Conservation (phyloP, 2,888 invertebrate species). For the Oeneis ivallda region DNA sequence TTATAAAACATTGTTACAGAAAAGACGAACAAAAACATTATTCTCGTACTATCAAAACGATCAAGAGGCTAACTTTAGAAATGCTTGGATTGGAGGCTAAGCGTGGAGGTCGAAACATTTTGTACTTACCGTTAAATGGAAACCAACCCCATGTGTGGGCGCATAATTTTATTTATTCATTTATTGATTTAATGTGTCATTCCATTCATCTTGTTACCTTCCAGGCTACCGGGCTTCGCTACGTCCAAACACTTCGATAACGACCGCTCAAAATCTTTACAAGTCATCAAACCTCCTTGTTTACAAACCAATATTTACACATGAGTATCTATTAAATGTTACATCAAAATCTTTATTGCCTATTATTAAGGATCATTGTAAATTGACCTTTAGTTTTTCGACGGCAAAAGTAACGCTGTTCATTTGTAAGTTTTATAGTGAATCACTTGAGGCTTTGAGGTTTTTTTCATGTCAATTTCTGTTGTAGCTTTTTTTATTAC, state of each 20-base stretch:
- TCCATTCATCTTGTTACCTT: conserved; percentile 64
- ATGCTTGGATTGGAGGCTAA: too few relatives aligned
- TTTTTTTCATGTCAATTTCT: conserved; percentile 43
- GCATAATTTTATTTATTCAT: conserved; percentile 60
- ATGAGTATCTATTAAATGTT: background rate
- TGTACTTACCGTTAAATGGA: conserved; percentile 43
- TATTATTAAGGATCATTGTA: conserved; percentile 43
- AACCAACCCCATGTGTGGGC: conserved; percentile 62
- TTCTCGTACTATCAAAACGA: background rate
- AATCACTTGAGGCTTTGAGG: conserved; percentile 62
- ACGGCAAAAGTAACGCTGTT: conserved; percentile 40
- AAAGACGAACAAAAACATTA: background rate
- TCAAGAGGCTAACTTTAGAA: background rate
- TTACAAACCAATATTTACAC: conserved; percentile 30
- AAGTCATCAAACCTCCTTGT: conserved; percentile 49
- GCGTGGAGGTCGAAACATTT: background rate
- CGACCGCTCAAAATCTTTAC: conserved; percentile 54
- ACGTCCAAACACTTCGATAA: conserved; percentile 51
- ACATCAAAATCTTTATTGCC: conserved; percentile 44
- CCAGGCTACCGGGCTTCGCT: conserved; percentile 69
- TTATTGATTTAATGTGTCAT: conserved; percentile 65
- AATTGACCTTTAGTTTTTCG: conserved; percentile 11
- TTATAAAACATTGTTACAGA: too few relatives aligned
- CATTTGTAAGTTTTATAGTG: conserved; percentile 60
- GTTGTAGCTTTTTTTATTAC: conserved; percentile 58